Evolutionary conservation across 1,140 invertebrate genomes (phyloP).

Genomic region (Chrysoperla carnea): DNA sequence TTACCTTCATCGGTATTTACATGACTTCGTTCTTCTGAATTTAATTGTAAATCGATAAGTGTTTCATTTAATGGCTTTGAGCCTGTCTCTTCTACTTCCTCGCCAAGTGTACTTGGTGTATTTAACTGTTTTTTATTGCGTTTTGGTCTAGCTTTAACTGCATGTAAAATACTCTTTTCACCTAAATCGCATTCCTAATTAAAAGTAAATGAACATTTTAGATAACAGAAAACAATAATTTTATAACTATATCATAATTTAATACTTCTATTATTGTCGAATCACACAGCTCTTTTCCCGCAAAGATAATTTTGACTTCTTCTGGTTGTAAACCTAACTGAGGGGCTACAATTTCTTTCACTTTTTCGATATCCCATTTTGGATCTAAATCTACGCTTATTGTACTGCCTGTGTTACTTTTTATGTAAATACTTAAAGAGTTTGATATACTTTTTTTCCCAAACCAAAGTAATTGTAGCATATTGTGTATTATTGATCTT

Average conservation of each 20-base stretch:
- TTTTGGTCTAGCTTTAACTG: slow-evolving; percentile 32
- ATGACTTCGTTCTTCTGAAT: slow-evolving; percentile 21
- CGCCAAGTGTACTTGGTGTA: slow-evolving; percentile 8
- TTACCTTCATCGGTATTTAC: slow-evolving; percentile 20
- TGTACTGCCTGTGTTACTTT: slow-evolving; percentile 48
- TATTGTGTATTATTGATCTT: slow-evolving; percentile 32
- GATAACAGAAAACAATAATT: slow-evolving; percentile 2
- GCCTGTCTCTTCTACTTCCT: slow-evolving; percentile 18
- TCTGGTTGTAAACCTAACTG: slow-evolving; percentile 45
- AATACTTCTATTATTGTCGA: slow-evolving; percentile 47
- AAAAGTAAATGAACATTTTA: slow-evolving; percentile 5
- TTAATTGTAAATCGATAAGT: slow-evolving; percentile 36
- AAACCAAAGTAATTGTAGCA: slow-evolving; percentile 43
- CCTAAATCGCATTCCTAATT: slow-evolving; percentile 69
- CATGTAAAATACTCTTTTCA: slow-evolving; percentile 63
- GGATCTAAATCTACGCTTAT: slow-evolving; percentile 51
- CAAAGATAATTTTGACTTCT: slow-evolving; percentile 70
- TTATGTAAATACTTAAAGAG: slow-evolving; percentile 48
- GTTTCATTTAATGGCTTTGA: slow-evolving; percentile 48
- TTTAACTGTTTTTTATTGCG: slow-evolving; percentile 12
- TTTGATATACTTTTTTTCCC: slow-evolving; percentile 37
- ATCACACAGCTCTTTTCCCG: slow-evolving; percentile 65
- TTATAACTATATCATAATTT: slow-evolving; percentile 2
- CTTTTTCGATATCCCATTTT: slow-evolving; percentile 54
- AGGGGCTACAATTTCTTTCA: slow-evolving; percentile 53